A percentile compares a stretch with the other conserved stretches of the same genome.
phyloP scores from a whole-genome alignment of 2,113 vertebrate species.

The Etia nguti region DNA sequence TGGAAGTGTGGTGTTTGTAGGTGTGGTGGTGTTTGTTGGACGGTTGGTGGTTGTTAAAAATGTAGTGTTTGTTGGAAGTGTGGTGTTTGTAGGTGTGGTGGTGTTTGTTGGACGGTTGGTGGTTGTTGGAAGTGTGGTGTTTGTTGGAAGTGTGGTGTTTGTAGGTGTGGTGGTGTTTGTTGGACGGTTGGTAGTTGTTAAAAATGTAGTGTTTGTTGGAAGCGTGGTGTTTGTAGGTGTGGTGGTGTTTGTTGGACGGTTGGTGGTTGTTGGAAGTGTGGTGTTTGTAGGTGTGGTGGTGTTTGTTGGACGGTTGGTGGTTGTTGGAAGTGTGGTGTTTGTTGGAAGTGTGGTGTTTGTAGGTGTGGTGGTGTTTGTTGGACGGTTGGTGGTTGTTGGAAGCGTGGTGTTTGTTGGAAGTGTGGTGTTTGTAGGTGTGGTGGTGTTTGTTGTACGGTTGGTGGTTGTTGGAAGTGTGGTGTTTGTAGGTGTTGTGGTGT shows the following conservation, averaged over 20 bases:
- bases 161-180: rapidly evolving
- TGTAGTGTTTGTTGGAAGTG: too few relatives aligned
- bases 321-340: rapidly evolving
- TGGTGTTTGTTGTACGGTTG: rapidly evolving
- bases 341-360: rapidly evolving
- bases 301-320: rapidly evolving
- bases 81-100: too few relatives aligned
- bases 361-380: rapidly evolving
- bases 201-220: too few relatives aligned
- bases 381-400: rapidly evolving
- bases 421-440: rapidly evolving
- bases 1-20: too few relatives aligned
- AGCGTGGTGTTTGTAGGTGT: rapidly evolving
- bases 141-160: rapidly evolving
- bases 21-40: too few relatives aligned
- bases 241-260: rapidly evolving
- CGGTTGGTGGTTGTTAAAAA: too few relatives aligned
- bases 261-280: rapidly evolving
- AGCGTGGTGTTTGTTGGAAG: rapidly evolving
- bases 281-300: rapidly evolving
- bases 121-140: rapidly evolving
- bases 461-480: rapidly evolving
- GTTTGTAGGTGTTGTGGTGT: background rate
- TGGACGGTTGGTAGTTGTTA: rapidly evolving
- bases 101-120: too few relatives aligned